Evolutionary conservation across 2,888 invertebrate species (phyloP).

Genomic region (Geophilus truncorum): DNA sequence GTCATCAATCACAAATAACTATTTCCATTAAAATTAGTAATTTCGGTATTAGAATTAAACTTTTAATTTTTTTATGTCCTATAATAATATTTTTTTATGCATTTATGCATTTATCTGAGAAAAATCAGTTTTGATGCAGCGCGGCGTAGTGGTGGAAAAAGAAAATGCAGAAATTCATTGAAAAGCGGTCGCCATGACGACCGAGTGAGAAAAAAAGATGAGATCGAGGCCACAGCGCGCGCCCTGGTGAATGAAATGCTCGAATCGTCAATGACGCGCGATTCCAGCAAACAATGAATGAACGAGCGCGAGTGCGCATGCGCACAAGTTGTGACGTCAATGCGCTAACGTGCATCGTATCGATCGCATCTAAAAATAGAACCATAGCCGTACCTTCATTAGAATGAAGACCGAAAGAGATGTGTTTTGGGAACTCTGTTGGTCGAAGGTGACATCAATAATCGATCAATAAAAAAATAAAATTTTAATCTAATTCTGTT

Average conservation of each 20-base stretch:
- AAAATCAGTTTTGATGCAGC: neutral
- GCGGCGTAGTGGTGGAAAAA: neutral
- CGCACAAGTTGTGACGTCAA: neutral
- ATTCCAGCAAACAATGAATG: neutral
- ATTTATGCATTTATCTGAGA: too few relatives aligned
- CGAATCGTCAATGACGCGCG: conserved; percentile 1
- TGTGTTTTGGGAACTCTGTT: neutral
- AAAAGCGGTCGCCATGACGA: neutral
- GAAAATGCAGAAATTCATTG: neutral
- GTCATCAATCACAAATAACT: too few relatives aligned
- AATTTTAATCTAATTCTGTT: neutral
- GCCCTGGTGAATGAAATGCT: neutral
- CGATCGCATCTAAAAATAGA: conserved; percentile 2
- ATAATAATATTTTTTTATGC: too few relatives aligned
- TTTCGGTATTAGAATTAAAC: too few relatives aligned
- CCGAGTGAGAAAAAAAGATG: neutral
- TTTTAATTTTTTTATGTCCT: too few relatives aligned
- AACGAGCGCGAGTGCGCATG: neutral
- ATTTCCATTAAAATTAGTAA: too few relatives aligned
- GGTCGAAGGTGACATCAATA: neutral
- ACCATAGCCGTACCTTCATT: neutral
- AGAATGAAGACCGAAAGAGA: neutral
- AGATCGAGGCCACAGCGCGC: neutral
- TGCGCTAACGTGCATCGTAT: conserved; percentile 18
- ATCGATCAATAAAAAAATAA: neutral